A percentile compares a stretch with the other conserved stretches of the same genome.
phyloP scores from a whole-genome alignment of 2,888 invertebrate species.

The Mantis religiosa region DNA sequence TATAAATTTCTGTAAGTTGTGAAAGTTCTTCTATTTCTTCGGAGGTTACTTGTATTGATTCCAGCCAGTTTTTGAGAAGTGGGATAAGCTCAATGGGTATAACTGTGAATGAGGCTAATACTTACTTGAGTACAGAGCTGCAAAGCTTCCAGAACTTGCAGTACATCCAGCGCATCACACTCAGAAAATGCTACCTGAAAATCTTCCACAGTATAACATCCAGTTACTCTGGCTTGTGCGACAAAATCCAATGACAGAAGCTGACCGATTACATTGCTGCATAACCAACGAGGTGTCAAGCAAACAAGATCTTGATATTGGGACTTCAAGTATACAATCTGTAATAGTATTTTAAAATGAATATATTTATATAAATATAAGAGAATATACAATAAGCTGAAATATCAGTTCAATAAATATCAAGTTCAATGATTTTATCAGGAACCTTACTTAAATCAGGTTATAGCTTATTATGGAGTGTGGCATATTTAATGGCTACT shows the following conservation, averaged over 20 bases:
- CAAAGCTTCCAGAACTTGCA: conserved; percentile 65
- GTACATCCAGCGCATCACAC: conserved; percentile 62
- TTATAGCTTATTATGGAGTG: too few relatives aligned
- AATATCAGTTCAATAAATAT: too few relatives aligned
- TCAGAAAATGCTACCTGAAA: conserved; percentile 68
- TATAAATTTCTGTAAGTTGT: too few relatives aligned
- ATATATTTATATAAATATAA: not conserved
- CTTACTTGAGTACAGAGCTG: conserved; percentile 61
- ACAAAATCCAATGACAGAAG: conserved; percentile 56
- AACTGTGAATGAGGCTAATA: conserved; percentile 15
- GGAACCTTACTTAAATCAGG: too few relatives aligned
- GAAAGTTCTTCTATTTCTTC: too few relatives aligned
- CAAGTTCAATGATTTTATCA: too few relatives aligned
- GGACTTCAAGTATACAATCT: conserved; percentile 56
- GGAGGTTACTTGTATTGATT: too few relatives aligned
- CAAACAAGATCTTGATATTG: conserved; percentile 58
- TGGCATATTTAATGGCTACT: too few relatives aligned
- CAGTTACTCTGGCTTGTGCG: conserved; percentile 54
- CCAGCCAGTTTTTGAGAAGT: too few relatives aligned
- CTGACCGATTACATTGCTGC: conserved; percentile 61
- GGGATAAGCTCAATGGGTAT: too few relatives aligned
- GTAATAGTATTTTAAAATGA: conserved; percentile 3
- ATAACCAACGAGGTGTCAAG: conserved; percentile 63
- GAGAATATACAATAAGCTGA: too few relatives aligned
- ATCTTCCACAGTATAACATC: conserved; percentile 68